phyloP scores from a whole-genome alignment of 2,888 invertebrate genomes.

The Eristalinus sepulchralis region DNA sequence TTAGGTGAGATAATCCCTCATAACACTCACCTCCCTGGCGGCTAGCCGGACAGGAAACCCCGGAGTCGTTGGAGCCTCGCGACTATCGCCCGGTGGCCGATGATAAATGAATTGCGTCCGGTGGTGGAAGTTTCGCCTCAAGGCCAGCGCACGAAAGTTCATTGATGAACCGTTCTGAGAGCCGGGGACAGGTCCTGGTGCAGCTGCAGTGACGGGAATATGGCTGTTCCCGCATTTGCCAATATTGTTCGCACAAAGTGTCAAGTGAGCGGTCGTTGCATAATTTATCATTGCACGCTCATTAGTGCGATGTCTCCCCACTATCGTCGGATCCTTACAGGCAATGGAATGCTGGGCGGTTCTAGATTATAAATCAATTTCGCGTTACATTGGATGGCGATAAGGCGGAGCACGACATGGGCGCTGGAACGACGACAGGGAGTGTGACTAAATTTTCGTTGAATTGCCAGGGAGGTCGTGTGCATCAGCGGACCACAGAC shows the following conservation, averaged over 20 bases:
- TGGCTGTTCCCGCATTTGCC: conserved; percentile 49
- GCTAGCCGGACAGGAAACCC: conserved; percentile 4
- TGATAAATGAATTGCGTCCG: conserved; percentile 70
- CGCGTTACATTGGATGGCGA: conserved; percentile 48
- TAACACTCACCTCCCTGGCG: conserved; percentile 55
- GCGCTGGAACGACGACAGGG: not conserved
- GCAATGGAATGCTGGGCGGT: conserved; percentile 43
- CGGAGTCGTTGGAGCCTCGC: not conserved
- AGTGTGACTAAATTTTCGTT: not conserved
- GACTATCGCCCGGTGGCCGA: conserved; percentile 13
- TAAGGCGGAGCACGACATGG: conserved; percentile 21
- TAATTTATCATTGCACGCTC: conserved; percentile 67
- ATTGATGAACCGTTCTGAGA: conserved; percentile 59
- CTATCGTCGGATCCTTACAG: not conserved
- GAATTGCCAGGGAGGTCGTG: not conserved
- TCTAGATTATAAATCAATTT: conserved; percentile 65
- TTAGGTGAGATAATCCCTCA: conserved; percentile 71
- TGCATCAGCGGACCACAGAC: not conserved
- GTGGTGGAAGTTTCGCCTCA: conserved; percentile 58
- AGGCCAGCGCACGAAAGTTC: conserved; percentile 67
- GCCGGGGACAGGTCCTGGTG: not conserved
- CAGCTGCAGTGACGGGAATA: conserved; percentile 1
- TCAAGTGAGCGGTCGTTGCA: conserved; percentile 59
- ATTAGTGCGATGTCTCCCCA: conserved; percentile 33
- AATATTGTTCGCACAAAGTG: conserved; percentile 67